These are phyloP conservation scores for Eumeta japonica DNA, from an alignment of 1,140 invertebrate species.

Conservation along the genomic window DNA sequence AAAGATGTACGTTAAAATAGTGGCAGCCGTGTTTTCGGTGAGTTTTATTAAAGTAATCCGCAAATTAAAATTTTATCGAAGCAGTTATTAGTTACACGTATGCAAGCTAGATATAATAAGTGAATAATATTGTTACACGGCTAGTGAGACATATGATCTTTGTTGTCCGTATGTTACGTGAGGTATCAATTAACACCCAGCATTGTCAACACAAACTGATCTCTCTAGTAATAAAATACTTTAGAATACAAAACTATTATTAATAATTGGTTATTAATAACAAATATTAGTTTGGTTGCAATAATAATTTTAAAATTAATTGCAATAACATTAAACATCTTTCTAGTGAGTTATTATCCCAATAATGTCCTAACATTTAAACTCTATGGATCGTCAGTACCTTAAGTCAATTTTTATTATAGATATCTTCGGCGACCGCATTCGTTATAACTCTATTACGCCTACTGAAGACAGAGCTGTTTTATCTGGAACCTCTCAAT, in stretches of 20 bases:
- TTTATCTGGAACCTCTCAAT: constrained; percentile 27
- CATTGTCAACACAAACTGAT: too few relatives aligned
- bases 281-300: not conserved
- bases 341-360: not conserved
- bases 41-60: constrained; percentile 16
- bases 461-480: constrained; percentile 34
- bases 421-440: constrained; percentile 42
- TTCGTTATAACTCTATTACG: constrained; percentile 32
- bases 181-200: too few relatives aligned
- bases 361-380: not conserved
- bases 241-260: not conserved
- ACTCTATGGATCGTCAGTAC: not conserved
- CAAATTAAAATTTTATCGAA: too few relatives aligned
- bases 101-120: too few relatives aligned
- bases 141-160: too few relatives aligned
- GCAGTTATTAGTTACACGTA: too few relatives aligned
- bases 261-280: not conserved
- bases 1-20: constrained; percentile 37
- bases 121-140: too few relatives aligned
- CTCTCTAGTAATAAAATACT: too few relatives aligned
- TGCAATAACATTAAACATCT: not conserved
- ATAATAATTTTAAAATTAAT: constrained; percentile 1
- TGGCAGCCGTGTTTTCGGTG: constrained; percentile 42
- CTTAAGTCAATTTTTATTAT: constrained; percentile 1
- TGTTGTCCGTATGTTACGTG: too few relatives aligned